Conservation (phyloP, 2,797 vertebrate genomes). For the Philypnodon macrostomus region DNA sequence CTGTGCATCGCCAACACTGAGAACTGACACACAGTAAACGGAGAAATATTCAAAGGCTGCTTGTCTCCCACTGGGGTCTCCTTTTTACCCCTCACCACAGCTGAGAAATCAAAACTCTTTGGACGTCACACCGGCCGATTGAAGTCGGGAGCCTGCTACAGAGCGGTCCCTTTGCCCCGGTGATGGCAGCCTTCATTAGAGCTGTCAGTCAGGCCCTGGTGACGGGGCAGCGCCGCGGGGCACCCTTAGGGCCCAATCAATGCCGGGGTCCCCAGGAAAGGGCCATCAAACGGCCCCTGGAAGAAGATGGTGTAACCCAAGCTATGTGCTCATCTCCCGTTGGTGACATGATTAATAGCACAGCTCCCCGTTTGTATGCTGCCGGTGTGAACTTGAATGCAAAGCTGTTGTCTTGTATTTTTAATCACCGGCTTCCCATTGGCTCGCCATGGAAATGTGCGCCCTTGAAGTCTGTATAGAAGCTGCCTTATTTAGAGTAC, state of each 20-base stretch:
- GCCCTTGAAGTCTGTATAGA: slow-evolving; percentile 41
- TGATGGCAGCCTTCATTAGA: slow-evolving; percentile 79
- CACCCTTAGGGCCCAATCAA: slow-evolving; percentile 80
- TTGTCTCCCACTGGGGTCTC: slow-evolving; percentile 64
- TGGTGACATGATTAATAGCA: slow-evolving; percentile 72
- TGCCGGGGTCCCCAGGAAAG: slow-evolving; percentile 71
- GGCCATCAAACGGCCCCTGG: slow-evolving; percentile 69
- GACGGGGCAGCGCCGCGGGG: slow-evolving; percentile 68
- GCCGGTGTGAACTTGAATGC: slow-evolving; percentile 57
- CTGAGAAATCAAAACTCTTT: slow-evolving; percentile 70
- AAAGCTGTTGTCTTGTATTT: slow-evolving; percentile 60
- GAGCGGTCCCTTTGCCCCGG: slow-evolving; percentile 57
- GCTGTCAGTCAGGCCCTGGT: slow-evolving; percentile 78
- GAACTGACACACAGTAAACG: slow-evolving; percentile 64
- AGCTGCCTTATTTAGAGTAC: slow-evolving; percentile 35
- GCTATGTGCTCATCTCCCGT: slow-evolving; percentile 50
- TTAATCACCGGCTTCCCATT: slow-evolving; percentile 65
- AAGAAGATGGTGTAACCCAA: slow-evolving; percentile 54
- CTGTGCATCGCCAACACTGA: slow-evolving; percentile 50
- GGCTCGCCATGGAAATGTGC: slow-evolving; percentile 53
- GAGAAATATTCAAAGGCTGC: slow-evolving; percentile 70
- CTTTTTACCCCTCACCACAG: slow-evolving; percentile 52
- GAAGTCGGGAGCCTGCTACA: slow-evolving; percentile 70
- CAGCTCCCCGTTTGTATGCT: slow-evolving; percentile 46
- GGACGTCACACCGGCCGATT: slow-evolving; percentile 71